Evolutionary conservation across 2,113 vertebrate genomes (phyloP), one percentile per base, ranked within the genome.

Genomic region (Corvus hawaiiensis): DNA sequence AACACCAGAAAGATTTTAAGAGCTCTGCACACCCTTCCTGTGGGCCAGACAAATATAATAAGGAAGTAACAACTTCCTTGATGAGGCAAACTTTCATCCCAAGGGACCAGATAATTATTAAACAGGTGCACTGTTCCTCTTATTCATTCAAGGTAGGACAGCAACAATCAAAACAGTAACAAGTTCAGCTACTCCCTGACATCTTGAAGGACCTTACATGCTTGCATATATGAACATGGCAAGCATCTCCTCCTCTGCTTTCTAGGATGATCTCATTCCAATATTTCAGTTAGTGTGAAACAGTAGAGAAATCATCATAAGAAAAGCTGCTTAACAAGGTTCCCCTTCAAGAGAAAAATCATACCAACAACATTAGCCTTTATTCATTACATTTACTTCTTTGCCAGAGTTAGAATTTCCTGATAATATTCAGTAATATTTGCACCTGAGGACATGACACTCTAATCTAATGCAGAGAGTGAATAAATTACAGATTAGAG

Each of bases 21-120:
- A 90, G 86, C 68, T 88, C 51, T 90, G 55, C 43, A 56, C 32
- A 84, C 84, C 62, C 19, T 86, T 71, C 93, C 89, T 37, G 13
- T 55, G 56, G 51, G 67, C 49, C 48, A 56, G 44, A 43, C 44
- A 68, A 87, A 90, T 22, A 44, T 58, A 93, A 54, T 79, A 89
- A 92, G 79, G 83, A 92, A 92, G 84, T 41, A 83, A 86, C 39
- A 68, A 76, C 73, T 95, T 96, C 89, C 94, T 90, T 56, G 86
- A 93, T 85, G 76, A 93, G 89, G 84, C n/a, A 77, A 73, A 73
- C 63, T 89, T 89, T 71, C 64, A 86, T 62, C 54, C 32, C 9
- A 0, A 89, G 56, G 48, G 46, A 80, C n/a, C 16, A 83, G 79
- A 76, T 32, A 24, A 84, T 92, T 67, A 90, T 82, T 92, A 67